These are phyloP conservation scores for Indicator maculatus DNA, from an alignment of 2,113 vertebrate species.

Conservation along the genomic window DNA sequence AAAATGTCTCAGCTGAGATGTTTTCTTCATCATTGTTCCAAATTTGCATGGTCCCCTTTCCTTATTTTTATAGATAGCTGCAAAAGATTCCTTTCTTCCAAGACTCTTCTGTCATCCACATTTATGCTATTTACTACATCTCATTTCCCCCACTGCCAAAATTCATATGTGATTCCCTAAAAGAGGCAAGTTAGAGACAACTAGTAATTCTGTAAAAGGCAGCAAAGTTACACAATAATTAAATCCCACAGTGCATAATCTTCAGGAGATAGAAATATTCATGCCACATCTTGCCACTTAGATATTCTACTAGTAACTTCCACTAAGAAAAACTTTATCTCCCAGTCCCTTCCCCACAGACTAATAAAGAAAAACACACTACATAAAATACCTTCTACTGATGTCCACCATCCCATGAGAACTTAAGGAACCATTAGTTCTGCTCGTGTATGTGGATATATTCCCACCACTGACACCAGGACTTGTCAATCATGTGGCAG, in stretches of 20 bases:
- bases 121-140: fast-evolving
- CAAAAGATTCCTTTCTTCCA: background rate
- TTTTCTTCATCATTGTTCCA: background rate
- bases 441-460: background rate
- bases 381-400: background rate
- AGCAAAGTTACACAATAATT: background rate
- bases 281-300: background rate
- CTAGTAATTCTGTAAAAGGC: background rate
- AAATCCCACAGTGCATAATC: background rate
- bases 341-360: background rate
- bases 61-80: background rate
- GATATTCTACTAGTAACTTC: background rate
- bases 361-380: background rate
- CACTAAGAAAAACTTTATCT: background rate
- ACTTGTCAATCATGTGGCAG: background rate
- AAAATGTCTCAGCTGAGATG: background rate
- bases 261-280: background rate
- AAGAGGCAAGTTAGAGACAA: background rate
- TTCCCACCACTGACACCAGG: background rate
- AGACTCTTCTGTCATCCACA: background rate
- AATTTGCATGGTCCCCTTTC: background rate
- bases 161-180: background rate
- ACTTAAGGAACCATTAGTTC: background rate
- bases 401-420: background rate
- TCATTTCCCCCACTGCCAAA: background rate